phyloP scores from a whole-genome alignment of 2,113 vertebrate genomes.

The Ceyx cyanopectus region DNA sequence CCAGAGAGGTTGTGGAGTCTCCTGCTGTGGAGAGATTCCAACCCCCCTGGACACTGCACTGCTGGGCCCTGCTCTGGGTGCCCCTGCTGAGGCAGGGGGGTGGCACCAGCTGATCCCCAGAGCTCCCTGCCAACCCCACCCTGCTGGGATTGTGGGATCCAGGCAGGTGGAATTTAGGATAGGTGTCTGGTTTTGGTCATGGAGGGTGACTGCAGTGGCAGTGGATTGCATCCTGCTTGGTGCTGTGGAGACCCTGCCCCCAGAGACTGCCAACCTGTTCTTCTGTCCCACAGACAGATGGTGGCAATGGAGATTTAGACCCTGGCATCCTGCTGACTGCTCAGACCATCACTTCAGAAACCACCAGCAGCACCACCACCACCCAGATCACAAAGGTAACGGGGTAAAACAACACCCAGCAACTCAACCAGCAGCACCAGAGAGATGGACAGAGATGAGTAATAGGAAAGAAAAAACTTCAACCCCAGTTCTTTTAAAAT shows the following conservation, averaged over 20 bases:
- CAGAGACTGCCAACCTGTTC: neutral
- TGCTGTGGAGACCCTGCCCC: neutral
- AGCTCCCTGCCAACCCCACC: neutral
- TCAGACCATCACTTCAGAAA: conserved; percentile 98
- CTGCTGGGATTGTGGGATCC: neutral
- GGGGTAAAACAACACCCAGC: accelerated
- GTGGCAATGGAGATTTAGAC: conserved; percentile 85
- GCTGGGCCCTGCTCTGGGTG: no score
- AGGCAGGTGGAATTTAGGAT: neutral
- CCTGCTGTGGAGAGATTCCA: no score
- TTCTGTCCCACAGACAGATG: conserved; percentile 81
- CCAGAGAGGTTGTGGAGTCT: no score
- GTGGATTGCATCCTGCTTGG: neutral
- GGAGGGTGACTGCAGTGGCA: neutral
- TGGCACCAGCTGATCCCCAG: no score
- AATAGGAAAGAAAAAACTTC: neutral
- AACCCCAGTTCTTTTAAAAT: neutral
- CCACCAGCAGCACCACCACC: conserved; percentile 96
- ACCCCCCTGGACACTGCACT: no score
- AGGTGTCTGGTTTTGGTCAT: accelerated
- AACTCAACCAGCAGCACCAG: accelerated
- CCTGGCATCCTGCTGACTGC: conserved; percentile 91
- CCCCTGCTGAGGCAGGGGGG: no score
- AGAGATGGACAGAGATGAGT: neutral
- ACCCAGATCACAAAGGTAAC: conserved; percentile 99